Base-by-base conservation (phyloP, 2,797 vertebrate species). In the Sebastes taczanowskii region DNA sequence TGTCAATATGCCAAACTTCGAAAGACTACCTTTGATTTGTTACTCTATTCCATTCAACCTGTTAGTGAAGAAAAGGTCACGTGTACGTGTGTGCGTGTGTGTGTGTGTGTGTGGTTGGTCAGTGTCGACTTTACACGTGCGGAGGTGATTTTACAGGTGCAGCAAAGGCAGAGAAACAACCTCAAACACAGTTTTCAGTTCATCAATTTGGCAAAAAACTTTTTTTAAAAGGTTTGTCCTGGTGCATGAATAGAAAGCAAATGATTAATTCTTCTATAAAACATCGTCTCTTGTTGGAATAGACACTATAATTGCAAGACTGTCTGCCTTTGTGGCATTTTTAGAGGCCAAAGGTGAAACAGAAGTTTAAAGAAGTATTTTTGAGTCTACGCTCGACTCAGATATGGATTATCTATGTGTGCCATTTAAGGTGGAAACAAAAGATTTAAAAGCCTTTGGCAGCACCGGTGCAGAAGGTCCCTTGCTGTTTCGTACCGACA, bases 1-100 rank as follows among this genome's bases (percentile, higher is more conserved):
- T 88, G 89, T 87, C 91, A 90, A 92, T 91, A 88, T 75, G 77
- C 66, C 87, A 88, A 87, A 89, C 64, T 71, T 83, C 20, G 8
- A 81, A 87, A 91, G 86, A 85, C 77, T 75, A 35, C 63, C 56
- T 88, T 87, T 92, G 89, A 91, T 88, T 89, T 86, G 77, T 81
- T 87, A 74, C 80, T 86, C 60, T 65, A 62, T 49, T 84, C 64
- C 72, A 62, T 81, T 83, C 81, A 82, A 76, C 79, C 80, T 84
- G 81, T 86, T 83, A 42, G 82, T 34, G 49, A 25, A 61, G 82
- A 70, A 88, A 89, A 88, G 86, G 84, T 86, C 80, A 86, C 32
- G n/a, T 34, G 55, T 76, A 34, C 42, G 30, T 67, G 34, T 77
- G 23, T 73, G 63, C 61, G 32, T 70, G n/a, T 71, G 77, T 65